Evolutionary conservation across 2,888 invertebrate species (phyloP), one percentile per base, ranked within the genome.

Genomic region (Amphipoea oculea): DNA sequence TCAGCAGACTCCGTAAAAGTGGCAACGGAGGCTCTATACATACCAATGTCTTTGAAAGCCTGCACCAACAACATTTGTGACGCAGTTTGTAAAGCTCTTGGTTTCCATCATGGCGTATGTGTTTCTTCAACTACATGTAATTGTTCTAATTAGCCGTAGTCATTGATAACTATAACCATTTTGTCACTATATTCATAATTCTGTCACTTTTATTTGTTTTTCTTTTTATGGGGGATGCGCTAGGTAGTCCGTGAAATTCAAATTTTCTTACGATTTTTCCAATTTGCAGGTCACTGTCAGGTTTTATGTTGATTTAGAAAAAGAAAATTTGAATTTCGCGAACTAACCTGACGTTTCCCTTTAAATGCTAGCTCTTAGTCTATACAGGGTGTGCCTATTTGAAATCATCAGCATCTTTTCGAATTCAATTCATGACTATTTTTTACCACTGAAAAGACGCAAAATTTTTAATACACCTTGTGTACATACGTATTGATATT

Each of bases 71-170:
- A 6, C 4, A 0, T 36, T 3, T 87, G 87, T 45, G 63, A 76
- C 1, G 4, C 3, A 23, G 0, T 81, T 42, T 88, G 88, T 62
- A 77, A 67, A 48, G 0, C 2, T 0, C 65, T 83, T 7, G 83
- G 88, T 14, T 87, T 36, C 36, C 0, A n/a, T 9, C 76, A 81
- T 48, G 88, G 86, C 1, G 20, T 14, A 0, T 87, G 87, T 42
- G 20, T 66, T 14, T 82, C 87, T 11, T 14, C 84, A 17, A 69
- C 68, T 29, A 63, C 73, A 4, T 87, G 86, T 62, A 20, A 63
- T 40, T 87, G 86, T 78, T 57, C 42, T 6, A 68, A 79, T 42
- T 86, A 83, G 40, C 9, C 2, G 20, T n/a, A 68, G 12, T 51
- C 14, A 54, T 12, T 68, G 20, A 45, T 36, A 17, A 20, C 7